Base-by-base conservation (phyloP, 2,888 invertebrate genomes). In the Chloromyia formosa region DNA sequence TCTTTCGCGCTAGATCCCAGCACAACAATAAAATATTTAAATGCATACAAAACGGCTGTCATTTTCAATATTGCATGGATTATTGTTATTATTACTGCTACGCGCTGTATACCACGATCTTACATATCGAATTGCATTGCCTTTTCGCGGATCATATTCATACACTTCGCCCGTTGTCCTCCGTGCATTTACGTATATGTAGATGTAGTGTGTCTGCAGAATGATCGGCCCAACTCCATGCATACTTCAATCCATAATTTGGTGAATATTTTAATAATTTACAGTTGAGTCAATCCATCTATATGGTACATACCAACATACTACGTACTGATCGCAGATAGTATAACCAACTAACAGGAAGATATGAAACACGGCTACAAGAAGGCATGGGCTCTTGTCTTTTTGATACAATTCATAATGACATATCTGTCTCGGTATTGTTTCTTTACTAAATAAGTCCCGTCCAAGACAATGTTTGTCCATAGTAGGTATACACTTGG, bases 21-120 rank as follows among this genome's bases (percentile, higher is more conserved):
- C 27, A 16, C 27, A 61, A 64, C 64, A 74, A 62, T 74, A 74
- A 74, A 64, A 74, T 74, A 74, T 74, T 74, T 74, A 68, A 68
- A 74, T 74, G 54, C 68, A 76, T 75, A 75, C 76, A 75, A 76
- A 76, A 76, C 71, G 73, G 62, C 76, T 73, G 75, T 73, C 75
- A 76, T 76, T 76, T 75, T 76, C 76, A 69, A 75, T 76, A 73
- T 75, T 76, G 75, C 75, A 76, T 74, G 75, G 76, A 68, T 73
- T 75, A 73, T 74, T 73, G 73, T 76, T 69, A 71, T 64, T 76
- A 74, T 74, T 74, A 69, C 66, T 75, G 18, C 56, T 68, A 35
- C 27, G 2, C 7, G 73, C 58, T 22, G 71, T 20, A 40, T 18
- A 22, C 49, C 22, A 35, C 27, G 40, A 35, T 42, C 22, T 5